These are phyloP conservation scores for Heliangelus exortis DNA, from an alignment of 2,797 vertebrate genomes.

Conservation along the genomic window DNA sequence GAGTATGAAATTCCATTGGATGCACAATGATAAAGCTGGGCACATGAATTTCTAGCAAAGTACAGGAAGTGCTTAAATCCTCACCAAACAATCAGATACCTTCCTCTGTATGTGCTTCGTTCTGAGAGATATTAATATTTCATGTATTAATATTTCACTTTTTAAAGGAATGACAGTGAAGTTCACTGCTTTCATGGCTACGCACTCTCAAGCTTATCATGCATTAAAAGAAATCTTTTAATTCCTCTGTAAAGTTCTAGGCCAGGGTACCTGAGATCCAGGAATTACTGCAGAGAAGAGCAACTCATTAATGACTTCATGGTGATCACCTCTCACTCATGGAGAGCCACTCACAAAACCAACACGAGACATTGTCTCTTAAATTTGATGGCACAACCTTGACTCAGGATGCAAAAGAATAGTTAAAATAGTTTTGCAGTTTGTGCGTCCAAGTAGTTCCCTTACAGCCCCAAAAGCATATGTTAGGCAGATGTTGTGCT, in stretches of 20 bases:
- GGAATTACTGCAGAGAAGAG: neutral
- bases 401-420: neutral
- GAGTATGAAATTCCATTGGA: neutral
- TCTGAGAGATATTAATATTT: neutral
- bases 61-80: neutral
- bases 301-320: neutral
- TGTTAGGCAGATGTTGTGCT: conserved; percentile 49
- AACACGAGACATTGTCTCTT: neutral
- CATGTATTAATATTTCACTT: neutral
- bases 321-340: neutral
- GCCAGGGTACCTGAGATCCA: neutral
- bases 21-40: neutral
- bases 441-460: conserved; percentile 7
- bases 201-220: neutral
- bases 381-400: neutral
- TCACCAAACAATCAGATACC: neutral
- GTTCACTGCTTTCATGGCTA: neutral
- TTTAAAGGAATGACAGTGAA: neutral
- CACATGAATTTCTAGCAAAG: neutral
- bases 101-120: neutral
- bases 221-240: neutral
- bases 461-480: conserved; percentile 21
- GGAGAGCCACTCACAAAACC: neutral
- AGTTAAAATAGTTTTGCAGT: conserved; percentile 34
- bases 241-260: neutral